Conservation (phyloP, 1,140 invertebrate species). For the Rhagoletis zephyria region DNA sequence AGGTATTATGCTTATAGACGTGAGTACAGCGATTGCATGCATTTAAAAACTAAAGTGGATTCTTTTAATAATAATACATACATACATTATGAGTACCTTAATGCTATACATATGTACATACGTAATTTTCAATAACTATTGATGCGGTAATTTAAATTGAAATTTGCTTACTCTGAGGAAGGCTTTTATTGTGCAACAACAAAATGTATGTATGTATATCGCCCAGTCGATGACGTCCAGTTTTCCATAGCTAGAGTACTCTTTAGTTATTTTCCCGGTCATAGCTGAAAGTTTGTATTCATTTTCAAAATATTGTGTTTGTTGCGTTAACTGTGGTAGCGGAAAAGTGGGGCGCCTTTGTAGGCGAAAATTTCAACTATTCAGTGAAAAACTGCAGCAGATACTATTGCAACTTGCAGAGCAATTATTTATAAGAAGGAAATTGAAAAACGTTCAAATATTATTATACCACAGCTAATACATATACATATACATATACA, state of each 20-base stretch:
- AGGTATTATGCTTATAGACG: not conserved
- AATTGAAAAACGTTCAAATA: constrained; percentile 37
- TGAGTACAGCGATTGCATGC: too few relatives aligned
- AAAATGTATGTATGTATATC: constrained; percentile 18
- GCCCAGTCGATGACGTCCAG: constrained; percentile 28
- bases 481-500: not conserved
- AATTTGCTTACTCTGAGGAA: constrained; percentile 47
- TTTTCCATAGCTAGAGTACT: not conserved
- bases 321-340: not conserved
- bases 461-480: not conserved
- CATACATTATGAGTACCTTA: not conserved
- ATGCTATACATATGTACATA: too few relatives aligned
- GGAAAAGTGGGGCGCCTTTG: not conserved
- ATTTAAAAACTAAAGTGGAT: not conserved
- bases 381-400: constrained; percentile 9
- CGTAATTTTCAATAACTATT: not conserved
- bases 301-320: constrained; percentile 31
- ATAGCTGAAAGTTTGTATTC: constrained; percentile 33
- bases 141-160: constrained; percentile 19
- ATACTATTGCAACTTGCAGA: not conserved
- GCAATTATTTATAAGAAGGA: not conserved
- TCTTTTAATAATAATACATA: not conserved
- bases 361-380: constrained; percentile 26
- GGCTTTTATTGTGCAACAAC: constrained; percentile 26
- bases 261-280: constrained; percentile 9